Base-by-base conservation (phyloP, 1,140 invertebrate genomes). In the Antheraea mylitta region DNA sequence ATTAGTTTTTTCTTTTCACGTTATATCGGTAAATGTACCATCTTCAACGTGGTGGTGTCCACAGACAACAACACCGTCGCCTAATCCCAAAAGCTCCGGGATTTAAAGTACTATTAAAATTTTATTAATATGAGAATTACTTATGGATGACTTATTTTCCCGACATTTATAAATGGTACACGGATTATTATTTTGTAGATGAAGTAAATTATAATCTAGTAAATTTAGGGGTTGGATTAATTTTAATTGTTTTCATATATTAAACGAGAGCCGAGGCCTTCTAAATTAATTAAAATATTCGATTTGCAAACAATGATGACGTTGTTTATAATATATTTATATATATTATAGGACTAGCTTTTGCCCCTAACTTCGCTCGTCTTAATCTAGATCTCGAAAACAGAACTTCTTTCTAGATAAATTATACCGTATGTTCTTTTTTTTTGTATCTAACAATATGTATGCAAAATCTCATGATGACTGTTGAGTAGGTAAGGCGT, bases 71-170 rank as follows among this genome's bases (percentile, higher is more conserved):
- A 66, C 58, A 66, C 67, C 59, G 58, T 53, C 70, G 53, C 68
- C 68, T 71, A 77, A 77, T 77, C 75, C 72, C 58, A 38, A 74
- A 71, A 74, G 69, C 75, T 48, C 72, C 60, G 62, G 36, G 64
- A 53, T 65, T 58, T 67, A 19, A 60, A 66, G 67, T 63, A 67
- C 70, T 69, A 76, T 76, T 76, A 76, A 76, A 76, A 76, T 76
- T 76, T 76, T 73, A 73, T 73, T 71, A 73, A 76, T 71, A 73
- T 68, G 72, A 69, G 70, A 64, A 74, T 64, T 65, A 67, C 70
- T 53, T 30, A 38, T 60, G 62, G 65, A 45, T 37, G 69, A 59
- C 63, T 71, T 68, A 72, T 63, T 64, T 69, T 60, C 64, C 45
- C 69, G 62, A 72, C 62, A 72, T 72, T 77, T 68, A 71, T 77